Evolutionary conservation across 1,140 invertebrate genomes (phyloP), one percentile per base, ranked within the genome.

Genomic region (Ganaspis sp.): DNA sequence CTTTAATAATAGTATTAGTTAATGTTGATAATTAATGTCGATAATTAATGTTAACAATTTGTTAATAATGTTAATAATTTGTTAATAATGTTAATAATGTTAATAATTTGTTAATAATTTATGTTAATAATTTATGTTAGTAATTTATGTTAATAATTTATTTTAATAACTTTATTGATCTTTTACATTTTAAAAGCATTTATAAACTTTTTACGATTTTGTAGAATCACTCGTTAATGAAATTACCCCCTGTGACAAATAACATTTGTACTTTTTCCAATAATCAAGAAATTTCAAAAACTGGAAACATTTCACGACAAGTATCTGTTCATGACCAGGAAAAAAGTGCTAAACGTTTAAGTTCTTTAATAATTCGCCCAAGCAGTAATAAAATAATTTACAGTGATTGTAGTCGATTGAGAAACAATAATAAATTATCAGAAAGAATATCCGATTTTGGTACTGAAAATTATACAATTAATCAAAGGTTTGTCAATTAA

Each of bases 321-420:
- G 26, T 58, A 0, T 64, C 58, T n/a, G 4, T 64, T 29, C n/a
- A 26, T 6, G 15, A 34, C 29, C 58, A 64, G 11, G 26, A 64
- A 26, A 29, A 64, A n/a, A 64, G 26, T 64, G 26, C 23, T 4
- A 29, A 64, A 29, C 58, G 58, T 64, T 29, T 64, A 34, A 64
- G 58, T 26, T n/a, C 58, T 5, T 29, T 64, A 64, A 64, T 26
- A 29, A 64, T 64, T 64, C 58, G 58, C 15, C 58, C 58, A 8
- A 64, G 26, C 0, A 29, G 12, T 29, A 29, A 29, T 64, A 64
- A 64, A 3, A 64, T 29, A 29, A 64, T 64, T 64, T 29, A 64
- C 8, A n/a, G 23, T 64, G 12, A 64, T 29, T 26, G 11, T 64
- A 26, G 29, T 26, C 58, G 58, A 26, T 29, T 29, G 15, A 64